Conservation (phyloP, 2,797 vertebrate species). For the Pelobates cultripes region DNA sequence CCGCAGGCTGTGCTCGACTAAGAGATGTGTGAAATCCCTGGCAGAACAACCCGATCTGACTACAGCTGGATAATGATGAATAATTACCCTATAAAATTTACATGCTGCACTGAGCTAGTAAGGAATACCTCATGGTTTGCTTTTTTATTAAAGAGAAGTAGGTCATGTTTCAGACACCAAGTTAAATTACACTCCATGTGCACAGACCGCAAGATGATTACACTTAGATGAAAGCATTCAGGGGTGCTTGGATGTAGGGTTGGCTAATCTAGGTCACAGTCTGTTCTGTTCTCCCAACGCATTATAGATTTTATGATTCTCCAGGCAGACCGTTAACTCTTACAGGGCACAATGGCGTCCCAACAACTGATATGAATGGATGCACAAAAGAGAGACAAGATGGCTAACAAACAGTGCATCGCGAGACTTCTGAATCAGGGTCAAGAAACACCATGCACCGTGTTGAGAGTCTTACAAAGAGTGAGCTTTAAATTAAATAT, state of each 20-base stretch:
- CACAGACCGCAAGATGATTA: background rate
- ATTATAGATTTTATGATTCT: slow-evolving; percentile 28
- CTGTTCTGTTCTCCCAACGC: slow-evolving; percentile 1
- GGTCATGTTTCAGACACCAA: slow-evolving; percentile 17
- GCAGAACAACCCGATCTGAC: no score
- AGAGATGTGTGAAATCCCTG: no score
- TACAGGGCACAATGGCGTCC: background rate
- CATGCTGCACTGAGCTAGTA: background rate
- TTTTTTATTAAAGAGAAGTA: slow-evolving; percentile 19
- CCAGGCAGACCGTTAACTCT: slow-evolving; percentile 2
- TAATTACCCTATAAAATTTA: slow-evolving; percentile 19
- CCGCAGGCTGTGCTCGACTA: no score
- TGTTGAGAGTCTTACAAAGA: no score
- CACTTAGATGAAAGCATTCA: slow-evolving; percentile 4
- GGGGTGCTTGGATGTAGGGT: background rate
- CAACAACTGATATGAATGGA: background rate
- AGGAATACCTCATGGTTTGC: background rate
- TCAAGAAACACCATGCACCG: no score
- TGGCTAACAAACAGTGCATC: no score
- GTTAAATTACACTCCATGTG: background rate
- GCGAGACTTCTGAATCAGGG: no score
- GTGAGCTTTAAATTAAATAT: no score
- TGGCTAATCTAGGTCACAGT: slow-evolving; percentile 38
- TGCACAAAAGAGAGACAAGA: no score
- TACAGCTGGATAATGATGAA: no score